Conservation (phyloP, 2,888 invertebrate species). For the Mythimna ferrago region DNA sequence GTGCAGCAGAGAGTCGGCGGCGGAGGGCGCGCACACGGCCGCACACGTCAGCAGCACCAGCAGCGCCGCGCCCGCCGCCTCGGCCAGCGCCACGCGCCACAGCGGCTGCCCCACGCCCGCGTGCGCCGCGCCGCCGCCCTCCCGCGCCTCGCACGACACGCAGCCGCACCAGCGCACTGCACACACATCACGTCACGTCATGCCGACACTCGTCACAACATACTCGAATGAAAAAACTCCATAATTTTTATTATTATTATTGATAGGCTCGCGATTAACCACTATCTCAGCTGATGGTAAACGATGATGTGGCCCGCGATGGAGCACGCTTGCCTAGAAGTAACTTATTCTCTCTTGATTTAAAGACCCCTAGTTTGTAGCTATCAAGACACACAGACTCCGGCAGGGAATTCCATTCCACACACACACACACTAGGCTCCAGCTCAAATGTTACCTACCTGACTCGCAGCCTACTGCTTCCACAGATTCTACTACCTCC, state of each 20-base stretch:
- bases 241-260: too few species aligned
- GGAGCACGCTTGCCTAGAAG: too few species aligned
- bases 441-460: neutral
- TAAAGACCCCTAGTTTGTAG: too few species aligned
- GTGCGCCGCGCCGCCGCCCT: constrained; percentile 27
- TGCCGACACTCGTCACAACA: neutral
- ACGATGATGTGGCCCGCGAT: too few species aligned
- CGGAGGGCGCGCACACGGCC: constrained; percentile 85
- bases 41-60: constrained; percentile 94
- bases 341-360: too few species aligned
- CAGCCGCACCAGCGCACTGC: constrained; percentile 12
- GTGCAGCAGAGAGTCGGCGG: constrained; percentile 75
- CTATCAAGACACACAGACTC: too few species aligned
- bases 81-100: constrained; percentile 87
- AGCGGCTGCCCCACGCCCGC: constrained; percentile 37
- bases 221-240: neutral
- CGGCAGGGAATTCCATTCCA: too few species aligned
- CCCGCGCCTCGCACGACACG: neutral
- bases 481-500: too few species aligned
- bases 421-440: neutral
- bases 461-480: too few species aligned
- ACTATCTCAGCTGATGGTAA: too few species aligned
- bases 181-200: neutral
- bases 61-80: constrained; percentile 92
- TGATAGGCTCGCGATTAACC: too few species aligned